Evolutionary conservation across 2,888 invertebrate genomes (phyloP), one percentile per base, ranked within the genome.

Genomic region (Drosophila parthenogenetica): DNA sequence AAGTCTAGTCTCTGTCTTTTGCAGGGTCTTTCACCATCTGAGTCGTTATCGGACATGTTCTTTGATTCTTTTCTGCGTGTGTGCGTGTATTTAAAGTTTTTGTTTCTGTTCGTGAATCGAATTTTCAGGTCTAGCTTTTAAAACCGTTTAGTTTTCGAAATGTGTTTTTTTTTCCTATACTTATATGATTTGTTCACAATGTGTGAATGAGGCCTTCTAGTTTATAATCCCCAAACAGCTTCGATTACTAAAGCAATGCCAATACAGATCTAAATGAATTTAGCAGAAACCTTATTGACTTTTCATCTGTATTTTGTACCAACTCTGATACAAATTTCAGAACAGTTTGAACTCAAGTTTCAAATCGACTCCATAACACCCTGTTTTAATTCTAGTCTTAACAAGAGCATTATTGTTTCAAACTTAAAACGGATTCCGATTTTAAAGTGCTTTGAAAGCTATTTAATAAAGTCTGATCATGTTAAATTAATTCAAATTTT

Each of bases 161-260:
- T 14, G 29, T 55, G 43, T 67, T 45, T 22, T 25, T n/a, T 55
- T 43, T 37, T 13, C 22, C 4, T 35, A 35, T 13, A 35, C 46
- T 40, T 46, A 17, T 57, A 49, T 57, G n/a, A 32, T 43, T 11
- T 19, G 40, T 40, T 48, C 48, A 19, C 14, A 35, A 17, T 43
- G 19, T 35, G 32, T 35, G 32, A 43, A 3, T 17, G 32, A 10
- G 10, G 29, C 17, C 17, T 10, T 42, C 32, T 7, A 14, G 8
- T 40, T 48, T 35, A 7, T 19, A 13, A 25, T 46, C 10, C 46
- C 22, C 22, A 16, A 43, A 43, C 17, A 19, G n/a, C 17, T 35
- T 49, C 2, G 17, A 17, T 35, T 13, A 17, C 32, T 49, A 22
- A 43, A 22, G 43, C 43, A 42, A 43, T 19, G 19, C 5, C 32